A percentile compares a stretch with the other conserved stretches of the same genome.
Evolutionary conservation across 2,797 vertebrate species (phyloP).

Genomic region (Neopelma chrysocephalum): DNA sequence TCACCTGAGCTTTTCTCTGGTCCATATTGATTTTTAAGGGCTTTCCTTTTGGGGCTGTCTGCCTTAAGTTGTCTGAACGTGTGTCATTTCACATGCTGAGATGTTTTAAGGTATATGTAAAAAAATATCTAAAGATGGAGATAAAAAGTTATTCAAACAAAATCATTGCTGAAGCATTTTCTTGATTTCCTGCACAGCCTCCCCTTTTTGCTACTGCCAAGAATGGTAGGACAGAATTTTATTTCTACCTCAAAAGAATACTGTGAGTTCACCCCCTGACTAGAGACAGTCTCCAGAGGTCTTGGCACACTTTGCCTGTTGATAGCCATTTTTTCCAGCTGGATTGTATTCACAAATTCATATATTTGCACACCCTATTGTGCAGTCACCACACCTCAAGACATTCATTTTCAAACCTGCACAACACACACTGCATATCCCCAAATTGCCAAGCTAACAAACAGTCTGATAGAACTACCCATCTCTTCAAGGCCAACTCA

Average conservation of each 20-base stretch:
- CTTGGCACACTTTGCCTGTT: neutral
- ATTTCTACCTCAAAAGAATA: neutral
- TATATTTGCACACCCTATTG: neutral
- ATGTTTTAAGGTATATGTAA: neutral
- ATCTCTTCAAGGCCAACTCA: neutral
- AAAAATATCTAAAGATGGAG: neutral
- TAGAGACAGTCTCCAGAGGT: neutral
- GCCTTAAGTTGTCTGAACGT: neutral
- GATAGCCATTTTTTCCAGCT: neutral
- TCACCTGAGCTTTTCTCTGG: neutral
- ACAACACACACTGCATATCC: neutral
- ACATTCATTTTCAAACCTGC: neutral
- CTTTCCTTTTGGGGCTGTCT: neutral
- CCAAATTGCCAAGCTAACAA: neutral
- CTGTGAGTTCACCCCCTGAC: neutral
- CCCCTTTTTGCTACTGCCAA: neutral
- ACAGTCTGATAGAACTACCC: neutral
- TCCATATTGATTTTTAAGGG: neutral
- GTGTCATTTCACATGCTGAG: neutral
- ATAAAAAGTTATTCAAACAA: neutral
- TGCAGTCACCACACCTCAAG: neutral
- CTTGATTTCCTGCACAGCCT: fast-evolving
- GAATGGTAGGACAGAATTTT: neutral
- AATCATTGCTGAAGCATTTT: neutral
- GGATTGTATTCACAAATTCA: neutral